These are phyloP conservation scores for Dexiosoma caninum DNA, from an alignment of 2,888 invertebrate species.

Conservation along the genomic window DNA sequence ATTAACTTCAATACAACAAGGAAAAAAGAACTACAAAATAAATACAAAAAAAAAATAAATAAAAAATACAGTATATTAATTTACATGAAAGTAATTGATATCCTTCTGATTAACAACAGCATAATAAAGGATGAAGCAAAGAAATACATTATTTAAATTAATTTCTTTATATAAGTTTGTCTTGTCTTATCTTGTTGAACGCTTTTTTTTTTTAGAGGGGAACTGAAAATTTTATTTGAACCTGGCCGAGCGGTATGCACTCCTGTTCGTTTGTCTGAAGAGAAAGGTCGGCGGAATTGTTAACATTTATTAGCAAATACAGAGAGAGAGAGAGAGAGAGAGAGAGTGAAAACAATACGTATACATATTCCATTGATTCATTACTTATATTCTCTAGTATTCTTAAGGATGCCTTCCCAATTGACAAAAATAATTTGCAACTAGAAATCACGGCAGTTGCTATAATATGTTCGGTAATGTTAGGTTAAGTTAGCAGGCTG, in stretches of 20 bases:
- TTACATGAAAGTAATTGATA: conserved; percentile 11
- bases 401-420: no score
- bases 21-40: conserved; percentile 23
- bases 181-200: conserved; percentile 1
- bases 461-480: no score
- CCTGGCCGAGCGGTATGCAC: background rate
- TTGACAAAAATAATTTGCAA: no score
- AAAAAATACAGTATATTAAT: background rate
- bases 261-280: no score
- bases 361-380: no score
- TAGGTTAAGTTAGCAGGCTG: no score
- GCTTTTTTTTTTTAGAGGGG: conserved; percentile 15
- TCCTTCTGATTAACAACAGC: conserved; percentile 35
- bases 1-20: conserved; percentile 31
- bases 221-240: conserved; percentile 28
- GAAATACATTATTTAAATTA: conserved; percentile 20
- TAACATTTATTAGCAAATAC: no score
- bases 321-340: no score
- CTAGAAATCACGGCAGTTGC: no score
- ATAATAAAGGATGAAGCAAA: conserved; percentile 55
- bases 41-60: conserved; percentile 4
- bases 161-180: conserved; percentile 34
- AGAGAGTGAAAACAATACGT: no score
- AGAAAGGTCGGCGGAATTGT: background rate
- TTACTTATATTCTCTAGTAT: no score